Percentiles rank a stretch among this genome's conserved stretches.
These are phyloP conservation scores for Gavia stellata DNA, from an alignment of 2,113 vertebrate genomes.

Conservation along the genomic window DNA sequence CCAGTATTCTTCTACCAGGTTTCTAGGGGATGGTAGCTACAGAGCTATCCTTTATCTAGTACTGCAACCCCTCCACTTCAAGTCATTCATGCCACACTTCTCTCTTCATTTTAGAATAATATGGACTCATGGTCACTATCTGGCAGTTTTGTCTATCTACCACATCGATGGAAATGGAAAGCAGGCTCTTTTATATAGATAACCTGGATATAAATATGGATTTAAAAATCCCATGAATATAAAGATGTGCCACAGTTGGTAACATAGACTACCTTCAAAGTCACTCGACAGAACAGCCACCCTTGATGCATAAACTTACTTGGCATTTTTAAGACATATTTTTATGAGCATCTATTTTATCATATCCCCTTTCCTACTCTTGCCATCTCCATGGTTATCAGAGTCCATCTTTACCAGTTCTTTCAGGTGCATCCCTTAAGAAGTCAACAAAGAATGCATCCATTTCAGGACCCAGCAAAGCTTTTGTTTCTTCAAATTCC, in stretches of 20 bases:
- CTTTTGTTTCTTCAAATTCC: slow-evolving; percentile 71
- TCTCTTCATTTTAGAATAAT: not conserved
- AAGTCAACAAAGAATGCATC: slow-evolving; percentile 95
- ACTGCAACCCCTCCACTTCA: not conserved
- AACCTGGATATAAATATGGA: not conserved
- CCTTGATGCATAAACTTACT: not conserved
- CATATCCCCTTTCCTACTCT: not conserved
- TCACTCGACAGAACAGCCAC: not conserved
- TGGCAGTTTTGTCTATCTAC: not conserved
- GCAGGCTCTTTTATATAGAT: not conserved
- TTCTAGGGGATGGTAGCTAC: not conserved
- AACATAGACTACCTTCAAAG: not conserved
- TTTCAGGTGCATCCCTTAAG: slow-evolving; percentile 83
- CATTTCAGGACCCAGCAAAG: slow-evolving; percentile 61
- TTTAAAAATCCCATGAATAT: not conserved
- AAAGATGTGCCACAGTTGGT: not conserved
- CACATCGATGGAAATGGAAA: not conserved
- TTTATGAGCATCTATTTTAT: not conserved
- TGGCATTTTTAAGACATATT: not conserved
- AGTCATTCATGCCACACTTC: not conserved
- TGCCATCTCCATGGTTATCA: not conserved
- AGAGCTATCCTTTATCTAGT: not conserved
- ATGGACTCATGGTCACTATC: not conserved
- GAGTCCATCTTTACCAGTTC: slow-evolving; percentile 73
- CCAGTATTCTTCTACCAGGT: not conserved